Evolutionary conservation across 2,113 vertebrate genomes (phyloP).

Genomic region (Coryphaenoides rupestris): DNA sequence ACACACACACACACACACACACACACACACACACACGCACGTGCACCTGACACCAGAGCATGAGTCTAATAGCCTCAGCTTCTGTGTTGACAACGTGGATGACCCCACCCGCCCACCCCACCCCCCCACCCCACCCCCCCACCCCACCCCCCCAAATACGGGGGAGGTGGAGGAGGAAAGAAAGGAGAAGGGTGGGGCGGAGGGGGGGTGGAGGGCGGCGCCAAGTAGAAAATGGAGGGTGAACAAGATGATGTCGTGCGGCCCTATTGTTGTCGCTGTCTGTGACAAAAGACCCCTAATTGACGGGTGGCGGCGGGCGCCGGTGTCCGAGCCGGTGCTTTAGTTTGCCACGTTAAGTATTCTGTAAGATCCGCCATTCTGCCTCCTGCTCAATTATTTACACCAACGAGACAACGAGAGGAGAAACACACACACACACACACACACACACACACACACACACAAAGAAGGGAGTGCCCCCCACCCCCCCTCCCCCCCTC

Average conservation of each 20-base stretch:
- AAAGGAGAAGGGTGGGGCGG: conserved; percentile 29
- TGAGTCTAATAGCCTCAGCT: too few species aligned
- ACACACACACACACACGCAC: not conserved
- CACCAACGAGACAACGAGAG: conserved; percentile 38
- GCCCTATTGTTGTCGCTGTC: conserved; percentile 82
- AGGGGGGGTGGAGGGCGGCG: conserved; percentile 41
- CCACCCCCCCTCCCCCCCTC: too few species aligned
- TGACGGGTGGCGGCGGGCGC: conserved; percentile 81
- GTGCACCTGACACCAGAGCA: too few species aligned
- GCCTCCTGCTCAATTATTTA: conserved; percentile 88
- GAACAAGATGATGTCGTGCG: conserved; percentile 79
- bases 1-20: conserved; percentile 2
- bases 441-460: too few species aligned
- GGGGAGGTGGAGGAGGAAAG: conserved; percentile 25
- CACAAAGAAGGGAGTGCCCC: too few species aligned
- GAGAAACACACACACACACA: too few species aligned
- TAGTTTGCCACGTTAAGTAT: conserved; percentile 85
- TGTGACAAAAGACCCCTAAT: conserved; percentile 85
- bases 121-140: conserved; percentile 75
- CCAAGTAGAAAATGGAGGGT: conserved; percentile 71
- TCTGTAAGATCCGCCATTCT: conserved; percentile 84
- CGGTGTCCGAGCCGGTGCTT: conserved; percentile 75
- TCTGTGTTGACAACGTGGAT: too few species aligned
- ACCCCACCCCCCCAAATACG: conserved; percentile 8
- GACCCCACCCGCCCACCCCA: conserved; percentile 80